phyloP scores from a whole-genome alignment of 2,888 invertebrate species.

The Colletes collaris region DNA sequence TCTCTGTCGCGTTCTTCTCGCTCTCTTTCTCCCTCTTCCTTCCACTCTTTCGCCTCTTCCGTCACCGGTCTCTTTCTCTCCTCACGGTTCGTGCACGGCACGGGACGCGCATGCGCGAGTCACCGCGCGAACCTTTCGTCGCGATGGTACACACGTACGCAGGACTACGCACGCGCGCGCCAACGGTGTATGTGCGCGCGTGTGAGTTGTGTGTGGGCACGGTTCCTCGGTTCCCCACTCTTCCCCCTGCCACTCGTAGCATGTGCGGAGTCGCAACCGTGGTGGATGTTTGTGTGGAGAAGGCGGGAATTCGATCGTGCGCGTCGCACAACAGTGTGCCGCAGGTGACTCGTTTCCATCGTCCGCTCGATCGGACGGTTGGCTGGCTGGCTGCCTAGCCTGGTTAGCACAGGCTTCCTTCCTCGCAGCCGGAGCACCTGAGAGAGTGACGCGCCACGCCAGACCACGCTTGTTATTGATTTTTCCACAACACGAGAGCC shows the following conservation, averaged over 20 bases:
- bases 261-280: slow-evolving; percentile 52
- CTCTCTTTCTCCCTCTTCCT: slow-evolving; percentile 21
- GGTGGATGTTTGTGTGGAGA: slow-evolving; percentile 33
- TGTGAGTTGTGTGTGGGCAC: too few species aligned
- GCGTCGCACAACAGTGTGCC: slow-evolving; percentile 52
- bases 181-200: too few species aligned
- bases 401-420: slow-evolving; percentile 61
- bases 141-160: slow-evolving; percentile 23
- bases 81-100: slow-evolving; percentile 52
- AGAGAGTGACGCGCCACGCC: slow-evolving; percentile 76
- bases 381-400: slow-evolving; percentile 52
- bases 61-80: slow-evolving; percentile 16
- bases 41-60: slow-evolving; percentile 14
- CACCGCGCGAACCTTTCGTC: slow-evolving; percentile 46
- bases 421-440: slow-evolving; percentile 72
- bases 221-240: too few species aligned
- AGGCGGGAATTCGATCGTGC: slow-evolving; percentile 73
- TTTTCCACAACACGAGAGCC: slow-evolving; percentile 79
- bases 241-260: slow-evolving; percentile 14
- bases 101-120: slow-evolving; percentile 56
- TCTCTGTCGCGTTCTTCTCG: slow-evolving; percentile 19
- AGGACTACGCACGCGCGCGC: too few species aligned
- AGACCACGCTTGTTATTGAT: slow-evolving; percentile 81
- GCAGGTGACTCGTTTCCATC: slow-evolving; percentile 76
- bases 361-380: slow-evolving; percentile 71